Evolutionary conservation across 2,797 vertebrate genomes (phyloP).

Genomic region (Anguilla obscura): DNA sequence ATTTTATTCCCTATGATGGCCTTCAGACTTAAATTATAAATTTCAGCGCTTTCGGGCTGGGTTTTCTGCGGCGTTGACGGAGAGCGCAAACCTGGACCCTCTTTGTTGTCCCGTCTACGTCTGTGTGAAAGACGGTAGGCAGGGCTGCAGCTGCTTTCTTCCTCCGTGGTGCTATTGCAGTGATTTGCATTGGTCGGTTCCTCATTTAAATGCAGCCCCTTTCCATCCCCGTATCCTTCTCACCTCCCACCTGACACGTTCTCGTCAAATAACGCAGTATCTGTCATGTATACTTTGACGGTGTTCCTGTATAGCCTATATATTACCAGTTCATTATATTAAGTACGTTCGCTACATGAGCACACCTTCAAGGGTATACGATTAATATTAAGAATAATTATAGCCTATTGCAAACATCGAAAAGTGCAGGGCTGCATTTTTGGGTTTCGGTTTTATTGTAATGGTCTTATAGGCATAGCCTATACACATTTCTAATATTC

Average conservation of each 20-base stretch:
- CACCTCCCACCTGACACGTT: slow-evolving; percentile 49
- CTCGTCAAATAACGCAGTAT: not conserved
- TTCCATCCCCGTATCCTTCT: slow-evolving; percentile 60
- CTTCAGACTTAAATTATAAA: not conserved
- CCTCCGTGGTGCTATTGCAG: slow-evolving; percentile 61
- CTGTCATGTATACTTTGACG: not conserved
- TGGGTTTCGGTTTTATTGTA: not conserved
- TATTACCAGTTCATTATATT: not conserved
- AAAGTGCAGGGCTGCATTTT: not conserved
- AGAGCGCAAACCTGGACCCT: slow-evolving; percentile 59
- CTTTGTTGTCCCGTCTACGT: slow-evolving; percentile 66
- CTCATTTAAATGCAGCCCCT: slow-evolving; percentile 72
- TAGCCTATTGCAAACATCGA: not conserved
- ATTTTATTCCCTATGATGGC: not conserved
- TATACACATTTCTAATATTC: not conserved
- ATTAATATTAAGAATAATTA: not conserved
- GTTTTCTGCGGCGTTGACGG: not conserved
- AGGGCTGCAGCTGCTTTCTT: slow-evolving; percentile 66
- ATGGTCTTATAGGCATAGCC: not conserved
- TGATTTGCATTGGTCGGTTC: slow-evolving; percentile 69
- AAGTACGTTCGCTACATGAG: not conserved
- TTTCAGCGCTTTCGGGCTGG: not conserved
- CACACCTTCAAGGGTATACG: not conserved
- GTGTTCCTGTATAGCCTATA: not conserved
- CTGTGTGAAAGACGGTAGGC: slow-evolving; percentile 38